Conservation (phyloP, 2,888 invertebrate species). For the Drosophila tanythrix region DNA sequence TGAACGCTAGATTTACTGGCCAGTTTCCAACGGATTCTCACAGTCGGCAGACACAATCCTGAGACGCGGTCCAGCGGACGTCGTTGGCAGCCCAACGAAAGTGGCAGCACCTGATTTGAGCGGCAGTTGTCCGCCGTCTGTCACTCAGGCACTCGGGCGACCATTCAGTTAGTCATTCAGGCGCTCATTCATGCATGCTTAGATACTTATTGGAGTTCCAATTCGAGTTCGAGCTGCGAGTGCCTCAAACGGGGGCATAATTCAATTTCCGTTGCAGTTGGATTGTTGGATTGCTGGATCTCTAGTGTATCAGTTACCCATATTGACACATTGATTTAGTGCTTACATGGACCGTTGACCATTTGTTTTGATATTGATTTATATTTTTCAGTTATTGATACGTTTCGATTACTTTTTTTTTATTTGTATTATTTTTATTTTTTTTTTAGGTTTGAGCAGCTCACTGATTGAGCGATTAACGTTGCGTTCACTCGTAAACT, state of each 20-base stretch:
- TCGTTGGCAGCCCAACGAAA: conserved; percentile 56
- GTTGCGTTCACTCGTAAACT: conserved; percentile 55
- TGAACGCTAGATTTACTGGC: conserved; percentile 54
- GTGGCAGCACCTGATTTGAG: conserved; percentile 75
- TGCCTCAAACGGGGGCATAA: conserved; percentile 63
- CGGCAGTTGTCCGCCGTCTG: conserved; percentile 71
- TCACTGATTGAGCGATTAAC: conserved; percentile 72
- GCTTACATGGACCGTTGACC: conserved; percentile 74
- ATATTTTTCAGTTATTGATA: conserved; percentile 75
- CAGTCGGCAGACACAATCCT: conserved; percentile 58
- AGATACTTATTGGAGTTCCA: conserved; percentile 52
- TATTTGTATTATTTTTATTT: not conserved
- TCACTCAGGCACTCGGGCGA: conserved; percentile 63
- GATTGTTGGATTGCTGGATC: conserved; percentile 34
- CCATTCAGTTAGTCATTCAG: conserved; percentile 50
- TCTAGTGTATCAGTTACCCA: conserved; percentile 74
- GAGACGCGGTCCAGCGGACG: conserved; percentile 39
- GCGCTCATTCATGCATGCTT: conserved; percentile 76
- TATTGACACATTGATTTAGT: conserved; percentile 80
- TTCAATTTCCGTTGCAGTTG: conserved; percentile 72
- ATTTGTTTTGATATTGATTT: conserved; percentile 78
- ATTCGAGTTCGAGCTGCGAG: conserved; percentile 26
- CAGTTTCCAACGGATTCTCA: conserved; percentile 61
- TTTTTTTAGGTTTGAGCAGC: not conserved
- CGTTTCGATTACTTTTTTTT: conserved; percentile 36